Percentiles rank a stretch among this genome's conserved stretches.
phyloP scores from a whole-genome alignment of 1,140 invertebrate genomes.

The Sminthurinus signatus region DNA sequence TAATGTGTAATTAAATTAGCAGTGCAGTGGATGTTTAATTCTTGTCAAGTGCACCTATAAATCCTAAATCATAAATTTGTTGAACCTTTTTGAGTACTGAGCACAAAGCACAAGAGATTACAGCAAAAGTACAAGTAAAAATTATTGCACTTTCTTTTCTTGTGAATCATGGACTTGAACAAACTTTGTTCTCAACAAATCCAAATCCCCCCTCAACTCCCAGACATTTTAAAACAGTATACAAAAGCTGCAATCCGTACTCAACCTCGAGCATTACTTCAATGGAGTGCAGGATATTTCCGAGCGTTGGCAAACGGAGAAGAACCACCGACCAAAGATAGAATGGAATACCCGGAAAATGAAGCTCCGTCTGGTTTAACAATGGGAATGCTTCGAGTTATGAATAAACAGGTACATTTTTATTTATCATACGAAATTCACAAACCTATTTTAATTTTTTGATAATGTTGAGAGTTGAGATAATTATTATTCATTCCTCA shows the following conservation, averaged over 20 bases:
- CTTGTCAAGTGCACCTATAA: no score
- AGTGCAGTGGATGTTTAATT: no score
- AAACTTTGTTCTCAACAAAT: conserved; percentile 42
- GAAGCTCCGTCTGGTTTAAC: conserved; percentile 17
- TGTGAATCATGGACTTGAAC: background rate
- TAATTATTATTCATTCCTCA: background rate
- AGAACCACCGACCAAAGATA: conserved; percentile 63
- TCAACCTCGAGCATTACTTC: no score
- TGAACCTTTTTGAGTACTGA: no score
- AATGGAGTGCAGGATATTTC: conserved; percentile 63
- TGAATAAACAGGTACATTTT: conserved; percentile 56
- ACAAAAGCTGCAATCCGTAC: conserved; percentile 83
- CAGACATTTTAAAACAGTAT: conserved; percentile 73
- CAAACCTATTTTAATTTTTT: background rate
- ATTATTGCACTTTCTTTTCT: no score
- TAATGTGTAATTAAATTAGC: no score
- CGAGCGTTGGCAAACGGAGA: conserved; percentile 56
- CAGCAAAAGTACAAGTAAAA: no score
- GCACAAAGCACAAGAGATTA: no score
- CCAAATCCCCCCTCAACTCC: conserved; percentile 68
- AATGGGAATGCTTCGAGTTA: conserved; percentile 57
- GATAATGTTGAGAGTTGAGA: background rate
- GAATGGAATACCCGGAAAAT: conserved; percentile 42
- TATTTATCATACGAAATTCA: no score
- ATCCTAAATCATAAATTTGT: no score